Evolutionary conservation across 2,888 invertebrate genomes (phyloP).

Genomic region (Agrochola circellaris): DNA sequence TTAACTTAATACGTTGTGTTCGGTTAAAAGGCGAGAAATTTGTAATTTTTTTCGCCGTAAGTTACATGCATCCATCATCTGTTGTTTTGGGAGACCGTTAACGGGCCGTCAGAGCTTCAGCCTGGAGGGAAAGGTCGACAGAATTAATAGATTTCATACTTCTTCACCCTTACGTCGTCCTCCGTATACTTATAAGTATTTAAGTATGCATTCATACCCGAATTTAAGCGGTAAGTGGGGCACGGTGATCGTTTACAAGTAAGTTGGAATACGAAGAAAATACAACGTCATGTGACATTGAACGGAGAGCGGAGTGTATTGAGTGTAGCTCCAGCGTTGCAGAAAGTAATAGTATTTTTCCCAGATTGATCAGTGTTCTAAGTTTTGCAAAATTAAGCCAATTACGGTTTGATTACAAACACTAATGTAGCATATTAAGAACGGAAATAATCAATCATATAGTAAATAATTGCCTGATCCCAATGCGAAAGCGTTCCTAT

Average conservation of each 20-base stretch:
- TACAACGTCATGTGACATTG: conserved; percentile 24
- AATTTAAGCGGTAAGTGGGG: conserved; percentile 36
- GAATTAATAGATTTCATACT: conserved; percentile 69
- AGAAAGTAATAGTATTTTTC: background rate
- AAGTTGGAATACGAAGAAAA: conserved; percentile 21
- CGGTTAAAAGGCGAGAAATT: conserved; percentile 85
- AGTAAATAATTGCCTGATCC: background rate
- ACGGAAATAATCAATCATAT: conserved; percentile 43
- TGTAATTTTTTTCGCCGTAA: conserved; percentile 79
- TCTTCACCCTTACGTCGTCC: conserved; percentile 48
- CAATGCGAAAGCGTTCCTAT: conserved; percentile 15
- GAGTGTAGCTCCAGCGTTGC: background rate
- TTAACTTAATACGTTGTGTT: conserved; percentile 83
- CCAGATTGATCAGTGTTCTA: background rate
- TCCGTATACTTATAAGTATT: conserved; percentile 37
- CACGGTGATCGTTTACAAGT: conserved; percentile 24
- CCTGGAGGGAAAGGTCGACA: conserved; percentile 64
- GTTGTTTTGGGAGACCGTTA: conserved; percentile 72
- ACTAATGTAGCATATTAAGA: conserved; percentile 34
- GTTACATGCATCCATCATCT: conserved; percentile 73
- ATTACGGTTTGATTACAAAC: conserved; percentile 8
- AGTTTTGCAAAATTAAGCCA: background rate
- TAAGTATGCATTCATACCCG: conserved; percentile 31
- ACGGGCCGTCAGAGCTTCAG: conserved; percentile 55
- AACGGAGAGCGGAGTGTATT: conserved; percentile 1